These are phyloP conservation scores for Corvus moneduloides DNA, from an alignment of 2,113 vertebrate genomes.

Conservation along the genomic window DNA sequence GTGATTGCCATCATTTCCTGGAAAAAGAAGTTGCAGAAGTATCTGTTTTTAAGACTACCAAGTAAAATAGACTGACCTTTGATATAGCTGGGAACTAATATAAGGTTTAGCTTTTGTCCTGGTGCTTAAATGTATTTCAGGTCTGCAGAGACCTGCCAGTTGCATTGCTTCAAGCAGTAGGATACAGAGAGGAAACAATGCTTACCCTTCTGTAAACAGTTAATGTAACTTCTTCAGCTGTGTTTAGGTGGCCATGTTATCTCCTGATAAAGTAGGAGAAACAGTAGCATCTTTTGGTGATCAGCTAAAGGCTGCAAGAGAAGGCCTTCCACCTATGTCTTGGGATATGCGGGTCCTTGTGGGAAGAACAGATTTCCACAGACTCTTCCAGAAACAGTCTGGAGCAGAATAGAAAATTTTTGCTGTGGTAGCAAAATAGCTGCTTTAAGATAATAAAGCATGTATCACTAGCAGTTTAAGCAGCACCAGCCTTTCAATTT, in stretches of 20 bases:
- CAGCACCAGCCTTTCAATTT: neutral
- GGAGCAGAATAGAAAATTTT: neutral
- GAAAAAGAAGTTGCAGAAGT: neutral
- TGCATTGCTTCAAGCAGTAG: neutral
- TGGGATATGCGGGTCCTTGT: neutral
- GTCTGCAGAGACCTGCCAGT: neutral
- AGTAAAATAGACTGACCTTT: neutral
- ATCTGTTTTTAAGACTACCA: neutral
- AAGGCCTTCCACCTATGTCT: neutral
- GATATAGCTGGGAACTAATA: neutral
- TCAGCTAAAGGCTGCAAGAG: neutral
- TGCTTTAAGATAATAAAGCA: neutral
- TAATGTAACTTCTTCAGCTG: neutral
- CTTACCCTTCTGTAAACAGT: neutral
- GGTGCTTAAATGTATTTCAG: neutral
- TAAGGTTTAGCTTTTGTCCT: neutral
- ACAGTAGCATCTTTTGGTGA: neutral
- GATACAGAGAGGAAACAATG: neutral
- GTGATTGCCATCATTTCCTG: neutral
- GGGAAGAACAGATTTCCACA: neutral
- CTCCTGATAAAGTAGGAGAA: neutral
- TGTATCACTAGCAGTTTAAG: neutral
- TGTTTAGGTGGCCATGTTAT: accelerated
- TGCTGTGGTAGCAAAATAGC: neutral
- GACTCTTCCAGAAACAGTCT: neutral